A percentile compares a stretch with the other conserved stretches of the same genome.
Conservation (phyloP, 2,113 vertebrate genomes). For the Paratilapia polleni region DNA sequence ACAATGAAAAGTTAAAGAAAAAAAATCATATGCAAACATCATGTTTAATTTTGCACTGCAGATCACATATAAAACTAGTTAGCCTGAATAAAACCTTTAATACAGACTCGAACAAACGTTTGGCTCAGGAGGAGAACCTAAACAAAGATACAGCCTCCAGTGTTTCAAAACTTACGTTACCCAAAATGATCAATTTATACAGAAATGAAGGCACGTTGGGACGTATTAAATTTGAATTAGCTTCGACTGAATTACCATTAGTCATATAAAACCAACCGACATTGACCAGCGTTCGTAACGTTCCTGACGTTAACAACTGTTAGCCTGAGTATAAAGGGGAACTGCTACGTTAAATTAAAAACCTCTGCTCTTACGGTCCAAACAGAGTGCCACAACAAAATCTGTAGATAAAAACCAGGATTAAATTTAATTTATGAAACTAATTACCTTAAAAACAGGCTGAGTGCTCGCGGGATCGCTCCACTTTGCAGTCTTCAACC, state of each 20-base stretch:
- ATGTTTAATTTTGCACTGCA: not conserved
- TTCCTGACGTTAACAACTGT: not conserved
- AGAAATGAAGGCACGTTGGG: rapidly evolving
- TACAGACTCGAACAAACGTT: not conserved
- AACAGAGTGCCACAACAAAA: rapidly evolving
- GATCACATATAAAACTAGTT: not conserved
- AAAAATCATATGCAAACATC: rapidly evolving
- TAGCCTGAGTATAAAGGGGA: not conserved
- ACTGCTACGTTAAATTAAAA: not conserved
- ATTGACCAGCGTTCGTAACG: rapidly evolving
- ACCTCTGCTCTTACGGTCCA: rapidly evolving
- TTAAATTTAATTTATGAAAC: not conserved
- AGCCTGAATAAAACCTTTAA: not conserved
- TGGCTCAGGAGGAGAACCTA: not conserved
- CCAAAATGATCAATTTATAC: rapidly evolving
- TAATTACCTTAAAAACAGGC: not conserved
- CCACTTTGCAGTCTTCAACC: not conserved
- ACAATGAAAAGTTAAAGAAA: not conserved
- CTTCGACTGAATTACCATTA: not conserved
- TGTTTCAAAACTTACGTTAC: not conserved
- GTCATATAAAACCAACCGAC: not conserved
- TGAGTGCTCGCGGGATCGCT: rapidly evolving
- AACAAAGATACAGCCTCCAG: not conserved
- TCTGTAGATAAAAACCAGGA: rapidly evolving
- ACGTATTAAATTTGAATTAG: not conserved